phyloP scores from a whole-genome alignment of 2,113 vertebrate species.

The Heloderma charlesbogerti region DNA sequence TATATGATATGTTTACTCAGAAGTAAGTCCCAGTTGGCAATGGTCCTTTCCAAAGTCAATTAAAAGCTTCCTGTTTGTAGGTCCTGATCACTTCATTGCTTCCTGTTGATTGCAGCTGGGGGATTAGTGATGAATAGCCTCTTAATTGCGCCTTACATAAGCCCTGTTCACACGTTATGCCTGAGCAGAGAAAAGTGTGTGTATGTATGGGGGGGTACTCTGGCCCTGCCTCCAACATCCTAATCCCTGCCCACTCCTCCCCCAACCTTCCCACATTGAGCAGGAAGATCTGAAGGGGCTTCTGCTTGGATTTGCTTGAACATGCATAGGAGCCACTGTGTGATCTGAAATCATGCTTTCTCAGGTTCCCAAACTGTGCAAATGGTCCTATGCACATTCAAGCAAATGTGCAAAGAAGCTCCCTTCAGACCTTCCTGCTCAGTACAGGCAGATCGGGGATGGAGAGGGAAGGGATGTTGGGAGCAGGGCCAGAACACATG shows the following conservation, averaged over 20 bases:
- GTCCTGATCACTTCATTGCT: neutral
- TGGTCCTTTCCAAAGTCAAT: constrained; percentile 10
- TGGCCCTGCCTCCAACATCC: neutral
- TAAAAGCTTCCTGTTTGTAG: neutral
- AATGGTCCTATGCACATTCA: neutral
- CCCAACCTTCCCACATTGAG: neutral
- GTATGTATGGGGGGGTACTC: too few species aligned
- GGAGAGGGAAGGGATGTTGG: neutral
- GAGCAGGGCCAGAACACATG: too few species aligned
- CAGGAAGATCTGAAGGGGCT: neutral
- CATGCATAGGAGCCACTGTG: neutral
- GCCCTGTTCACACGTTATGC: neutral
- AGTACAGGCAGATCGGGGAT: neutral
- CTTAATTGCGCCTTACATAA: neutral
- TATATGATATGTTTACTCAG: neutral
- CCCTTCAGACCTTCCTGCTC: neutral
- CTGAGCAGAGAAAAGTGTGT: neutral
- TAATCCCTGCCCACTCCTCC: neutral
- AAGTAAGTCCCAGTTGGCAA: neutral
- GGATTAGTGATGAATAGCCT: neutral
- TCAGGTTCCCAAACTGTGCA: neutral
- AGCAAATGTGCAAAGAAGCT: neutral
- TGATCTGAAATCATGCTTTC: neutral
- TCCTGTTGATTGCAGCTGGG: neutral
- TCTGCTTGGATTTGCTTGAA: too few species aligned